Percentiles rank a stretch among this genome's conserved stretches.
Evolutionary conservation across 2,113 vertebrate genomes (phyloP).

Genomic region (Chinchilla lanigera): DNA sequence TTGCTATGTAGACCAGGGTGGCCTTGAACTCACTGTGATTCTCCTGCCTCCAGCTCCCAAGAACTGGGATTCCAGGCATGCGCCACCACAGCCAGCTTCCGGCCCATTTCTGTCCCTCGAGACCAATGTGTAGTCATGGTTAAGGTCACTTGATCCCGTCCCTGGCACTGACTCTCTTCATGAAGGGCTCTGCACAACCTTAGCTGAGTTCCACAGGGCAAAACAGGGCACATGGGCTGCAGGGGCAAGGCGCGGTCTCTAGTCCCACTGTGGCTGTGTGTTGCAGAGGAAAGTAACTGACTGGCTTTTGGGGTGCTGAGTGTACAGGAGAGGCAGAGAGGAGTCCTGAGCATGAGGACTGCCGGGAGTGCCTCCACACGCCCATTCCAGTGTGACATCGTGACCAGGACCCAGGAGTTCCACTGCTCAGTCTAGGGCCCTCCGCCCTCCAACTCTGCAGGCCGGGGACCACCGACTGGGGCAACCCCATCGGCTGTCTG

Average conservation of each 20-base stretch:
- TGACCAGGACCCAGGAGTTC: not conserved
- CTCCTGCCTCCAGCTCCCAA: not conserved
- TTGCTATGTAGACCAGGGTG: not conserved
- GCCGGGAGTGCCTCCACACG: not conserved
- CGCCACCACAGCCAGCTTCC: not conserved
- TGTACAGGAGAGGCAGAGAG: not conserved
- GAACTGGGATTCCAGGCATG: not conserved
- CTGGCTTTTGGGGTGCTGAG: not conserved
- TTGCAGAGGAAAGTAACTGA: not conserved
- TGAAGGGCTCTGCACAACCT: not conserved
- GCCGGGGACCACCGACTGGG: conserved; percentile 8
- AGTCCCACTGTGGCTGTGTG: rapidly evolving
- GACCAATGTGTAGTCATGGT: not conserved
- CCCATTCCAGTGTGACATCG: not conserved
- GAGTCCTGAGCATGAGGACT: not conserved
- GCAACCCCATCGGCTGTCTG: conserved; percentile 16
- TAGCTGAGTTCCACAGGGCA: not conserved
- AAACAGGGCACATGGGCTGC: not conserved
- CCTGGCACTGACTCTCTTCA: not conserved
- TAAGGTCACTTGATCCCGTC: not conserved
- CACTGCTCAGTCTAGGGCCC: not conserved
- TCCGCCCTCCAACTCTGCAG: not conserved
- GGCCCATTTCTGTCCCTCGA: not conserved
- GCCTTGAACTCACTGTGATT: not conserved
- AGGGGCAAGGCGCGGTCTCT: not conserved